Conservation (phyloP, 1,140 invertebrate species). For the Homarus americanus region DNA sequence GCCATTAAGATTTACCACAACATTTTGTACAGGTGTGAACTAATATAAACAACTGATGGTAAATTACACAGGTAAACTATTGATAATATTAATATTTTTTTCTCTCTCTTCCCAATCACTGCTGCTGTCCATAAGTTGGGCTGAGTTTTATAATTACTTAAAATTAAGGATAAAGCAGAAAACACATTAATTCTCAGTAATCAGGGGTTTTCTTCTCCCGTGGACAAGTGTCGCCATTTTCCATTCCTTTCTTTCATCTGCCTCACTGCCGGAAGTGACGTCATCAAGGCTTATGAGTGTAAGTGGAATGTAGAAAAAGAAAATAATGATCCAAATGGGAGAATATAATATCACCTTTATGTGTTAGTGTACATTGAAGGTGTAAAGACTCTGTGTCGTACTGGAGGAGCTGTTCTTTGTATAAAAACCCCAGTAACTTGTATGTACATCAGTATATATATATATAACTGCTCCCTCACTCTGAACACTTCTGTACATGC, state of each 20-base stretch:
- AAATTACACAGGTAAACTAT: not conserved
- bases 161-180: conserved; percentile 2
- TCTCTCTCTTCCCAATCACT: not conserved
- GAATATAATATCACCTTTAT: no score
- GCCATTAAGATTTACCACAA: not conserved
- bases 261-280: not conserved
- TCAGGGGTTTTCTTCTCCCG: not conserved
- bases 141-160: not conserved
- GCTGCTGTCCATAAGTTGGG: not conserved
- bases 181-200: not conserved
- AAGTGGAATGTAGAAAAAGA: not conserved
- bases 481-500: no score
- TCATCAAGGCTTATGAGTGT: not conserved
- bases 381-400: no score
- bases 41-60: not conserved
- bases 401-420: no score
- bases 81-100: not conserved
- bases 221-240: not conserved
- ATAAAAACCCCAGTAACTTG: no score
- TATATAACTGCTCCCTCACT: no score
- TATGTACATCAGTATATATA: no score
- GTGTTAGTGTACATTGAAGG: no score
- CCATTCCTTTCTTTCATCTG: not conserved
- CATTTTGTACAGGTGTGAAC: not conserved
- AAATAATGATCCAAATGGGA: no score